Evolutionary conservation across 2,888 invertebrate genomes (phyloP), one percentile per base, ranked within the genome.

Genomic region (Apeira syringaria): DNA sequence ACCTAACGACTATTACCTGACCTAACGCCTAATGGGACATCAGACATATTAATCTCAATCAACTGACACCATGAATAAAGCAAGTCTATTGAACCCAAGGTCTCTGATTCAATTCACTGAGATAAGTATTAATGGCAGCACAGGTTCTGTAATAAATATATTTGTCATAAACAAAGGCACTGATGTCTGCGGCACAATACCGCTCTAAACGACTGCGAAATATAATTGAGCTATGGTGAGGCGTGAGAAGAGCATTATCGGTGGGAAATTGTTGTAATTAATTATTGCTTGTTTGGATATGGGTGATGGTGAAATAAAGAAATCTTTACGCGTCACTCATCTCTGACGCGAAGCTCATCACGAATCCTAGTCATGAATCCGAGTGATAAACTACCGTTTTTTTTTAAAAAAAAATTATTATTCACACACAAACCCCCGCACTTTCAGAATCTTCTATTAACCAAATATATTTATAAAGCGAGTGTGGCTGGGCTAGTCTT

Each of bases 181-280:
- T 44, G 41, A 50, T 36, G 38, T 36, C 1, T 22, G 28, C 51
- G 51, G 47, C 56, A 31, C 39, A 53, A 46, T 36, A 28, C 17
- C 8, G 12, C 13, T 29, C 22, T 11, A 31, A 38, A 46, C 15
- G 25, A 43, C 50, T 29, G 20, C 30, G 42, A 42, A 56, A 51
- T 50, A 45, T 3, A 37, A 40, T 53, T 61, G 55, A 53, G 55
- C 53, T 51, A 55, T 53, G 31, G 32, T 10, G 15, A 28, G 34
- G 41, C 59, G 61, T 59, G 61, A 61, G 37, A 43, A 11, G 30
- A 18, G 47, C 40, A 56, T 56, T 58, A 57, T 39, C 10, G 26
- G 36, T 35, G 17, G 7, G 9, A 29, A 17, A 9, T 15, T 15
- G 15, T 15, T 3, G 15, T 15, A 15, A 15, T 4, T 15, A 12